Evolutionary conservation across 2,113 vertebrate species (phyloP).

Genomic region (Miniopterus natalensis): DNA sequence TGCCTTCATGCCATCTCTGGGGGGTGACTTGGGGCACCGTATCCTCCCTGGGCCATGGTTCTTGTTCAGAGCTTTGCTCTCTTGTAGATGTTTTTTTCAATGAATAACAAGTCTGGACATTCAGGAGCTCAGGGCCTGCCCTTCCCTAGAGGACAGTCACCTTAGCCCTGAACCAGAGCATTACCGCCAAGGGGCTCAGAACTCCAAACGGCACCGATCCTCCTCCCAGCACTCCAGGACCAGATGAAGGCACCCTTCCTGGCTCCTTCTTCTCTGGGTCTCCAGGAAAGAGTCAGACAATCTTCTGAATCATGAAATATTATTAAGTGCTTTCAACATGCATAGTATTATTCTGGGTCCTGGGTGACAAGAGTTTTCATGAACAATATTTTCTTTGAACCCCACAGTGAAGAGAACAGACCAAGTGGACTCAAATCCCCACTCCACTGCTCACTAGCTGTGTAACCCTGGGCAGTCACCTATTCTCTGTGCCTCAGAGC

Average conservation of each 20-base stretch:
- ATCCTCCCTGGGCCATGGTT: fast-evolving
- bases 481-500: neutral
- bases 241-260: neutral
- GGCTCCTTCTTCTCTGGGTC: neutral
- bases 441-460: neutral
- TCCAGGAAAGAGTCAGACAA: neutral
- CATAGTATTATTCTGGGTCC: neutral
- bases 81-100: neutral
- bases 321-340: neutral
- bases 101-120: neutral
- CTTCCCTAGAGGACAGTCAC: neutral
- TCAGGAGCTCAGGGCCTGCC: neutral
- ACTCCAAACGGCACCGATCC: neutral
- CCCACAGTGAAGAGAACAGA: neutral
- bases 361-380: neutral
- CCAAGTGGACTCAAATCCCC: neutral
- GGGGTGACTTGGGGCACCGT: neutral
- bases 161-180: neutral
- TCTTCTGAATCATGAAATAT: neutral
- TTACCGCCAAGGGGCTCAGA: neutral
- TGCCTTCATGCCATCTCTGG: neutral
- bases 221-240: neutral
- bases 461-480: fast-evolving
- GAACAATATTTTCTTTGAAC: neutral
- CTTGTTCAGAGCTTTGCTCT: neutral